Base-by-base conservation (phyloP, 2,113 vertebrate genomes). In the Vimba vimba region DNA sequence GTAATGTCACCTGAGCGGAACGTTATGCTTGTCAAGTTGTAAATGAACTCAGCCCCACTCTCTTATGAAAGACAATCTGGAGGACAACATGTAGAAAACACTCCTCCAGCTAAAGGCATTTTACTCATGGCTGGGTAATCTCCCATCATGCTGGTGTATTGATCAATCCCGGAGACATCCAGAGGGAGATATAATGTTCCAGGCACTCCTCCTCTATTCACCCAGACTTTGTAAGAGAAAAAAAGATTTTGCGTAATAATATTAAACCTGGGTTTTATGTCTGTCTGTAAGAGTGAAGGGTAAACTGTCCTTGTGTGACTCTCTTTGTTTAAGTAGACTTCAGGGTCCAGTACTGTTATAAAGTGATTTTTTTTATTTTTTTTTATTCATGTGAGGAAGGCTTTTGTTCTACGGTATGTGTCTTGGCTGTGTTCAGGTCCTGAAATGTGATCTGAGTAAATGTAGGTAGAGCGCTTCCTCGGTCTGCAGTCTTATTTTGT, bases 381-480 rank as follows among this genome's bases (percentile, higher is more conserved):
- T 52, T 52, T 17, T 57, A 59, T 23, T 50, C 13, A 30, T 73
- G 19, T 45, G 79, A 27, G 69, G 52, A 33, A 78, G 62, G 45
- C 77, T 55, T 62, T 74, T 73, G n/a, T 69, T 62, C 25, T 50
- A 27, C 1, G 66, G 86, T 78, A 84, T 77, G 47, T 30, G 64
- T 25, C 33, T 68, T 85, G 83, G 71, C 78, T 50, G 39, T 50
- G 47, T 71, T 69, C 25, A 25, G 71, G 52, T 57, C 8, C 1
- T 85, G 87, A 82, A 82, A 88, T 55, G 27, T 77, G 73, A 88
- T 85, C 47, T 73, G 62, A 73, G 64, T 0, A 60, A 50, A 85
- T 60, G 45, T 45, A 74, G n/a, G 50, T 74, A 47, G 30, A 64
- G 36, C 3, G 9, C n/a, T 86, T 83, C 30, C 66, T 85, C 33